Base-by-base conservation (phyloP, 2,797 vertebrate species). In the Psittacula derbiana region DNA sequence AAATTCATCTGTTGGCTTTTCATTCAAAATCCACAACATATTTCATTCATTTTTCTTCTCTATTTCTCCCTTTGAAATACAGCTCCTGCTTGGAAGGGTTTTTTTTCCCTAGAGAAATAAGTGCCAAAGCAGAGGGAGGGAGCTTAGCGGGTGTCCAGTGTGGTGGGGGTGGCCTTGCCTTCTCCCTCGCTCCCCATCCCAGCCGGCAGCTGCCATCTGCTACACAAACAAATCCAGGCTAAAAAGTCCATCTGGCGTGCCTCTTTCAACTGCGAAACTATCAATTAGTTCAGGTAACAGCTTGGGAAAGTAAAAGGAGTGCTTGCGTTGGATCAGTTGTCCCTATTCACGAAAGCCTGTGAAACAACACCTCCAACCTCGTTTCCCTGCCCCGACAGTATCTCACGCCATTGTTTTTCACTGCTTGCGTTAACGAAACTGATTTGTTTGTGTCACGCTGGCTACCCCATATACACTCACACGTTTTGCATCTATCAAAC, bases 101-200 rank as follows among this genome's bases (percentile, higher is more conserved):
- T 79, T 75, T 75, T 31, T 18, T 50, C 7, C 2, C 38, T 58
- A 43, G 44, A 49, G 50, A 58, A 69, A 69, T n/a, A 81, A 74
- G 75, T 50, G 87, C 44, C 44, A 44, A 70, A 58, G 74, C 27
- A 33, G 44, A 80, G 78, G 5, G 49, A 55, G 43, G 27, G 47
- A 90, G 69, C 6, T 0, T 38, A 55, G 31, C 14, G 47, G 41
- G n/a, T 79, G 76, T 74, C 65, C 79, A 83, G 80, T 74, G 12
- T 30, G 41, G 95, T 95, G 95, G 96, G 97, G 96, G 96, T 93
- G 41, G 70, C 52, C 90, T 80, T 62, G 50, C 41, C 47, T 47
- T 85, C 13, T 24, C 83, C 95, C 82, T 93, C 30, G 1, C 86
- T 85, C 33, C 24, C 52, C 5, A 1, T 64, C 31, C 27, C 43